phyloP scores from a whole-genome alignment of 2,113 vertebrate species.

The Euleptes europaea region DNA sequence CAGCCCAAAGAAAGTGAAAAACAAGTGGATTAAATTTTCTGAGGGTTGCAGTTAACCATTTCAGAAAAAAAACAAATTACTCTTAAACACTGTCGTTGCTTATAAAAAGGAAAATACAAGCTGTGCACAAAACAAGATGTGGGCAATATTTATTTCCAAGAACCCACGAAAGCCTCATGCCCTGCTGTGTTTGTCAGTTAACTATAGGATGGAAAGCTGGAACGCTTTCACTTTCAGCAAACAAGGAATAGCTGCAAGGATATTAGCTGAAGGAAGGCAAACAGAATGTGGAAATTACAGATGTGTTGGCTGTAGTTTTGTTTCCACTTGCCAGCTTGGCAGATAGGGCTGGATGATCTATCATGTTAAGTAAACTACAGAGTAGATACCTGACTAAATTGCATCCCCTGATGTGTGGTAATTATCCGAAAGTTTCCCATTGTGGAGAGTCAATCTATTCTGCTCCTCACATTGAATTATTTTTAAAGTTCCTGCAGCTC shows the following conservation, averaged over 20 bases:
- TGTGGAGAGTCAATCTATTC: slow-evolving; percentile 7
- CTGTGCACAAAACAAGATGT: slow-evolving; percentile 3
- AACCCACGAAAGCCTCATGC: not conserved
- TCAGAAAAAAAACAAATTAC: slow-evolving; percentile 24
- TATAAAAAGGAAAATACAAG: slow-evolving; percentile 20
- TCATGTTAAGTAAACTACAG: slow-evolving; percentile 8
- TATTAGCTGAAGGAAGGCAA: not conserved
- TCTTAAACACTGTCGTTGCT: not conserved
- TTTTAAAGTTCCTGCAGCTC: not conserved
- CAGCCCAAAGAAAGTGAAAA: slow-evolving; percentile 2
- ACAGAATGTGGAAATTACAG: slow-evolving; percentile 3
- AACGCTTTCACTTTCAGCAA: slow-evolving; percentile 15
- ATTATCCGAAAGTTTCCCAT: not conserved
- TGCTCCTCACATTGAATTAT: not conserved
- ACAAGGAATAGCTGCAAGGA: slow-evolving; percentile 12
- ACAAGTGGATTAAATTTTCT: slow-evolving; percentile 24
- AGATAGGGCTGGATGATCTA: not conserved
- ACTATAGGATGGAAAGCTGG: not conserved
- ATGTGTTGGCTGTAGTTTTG: not conserved
- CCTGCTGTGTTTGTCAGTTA: slow-evolving; percentile 20
- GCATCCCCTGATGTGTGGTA: not conserved
- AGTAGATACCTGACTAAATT: slow-evolving; percentile 9
- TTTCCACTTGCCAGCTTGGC: not conserved
- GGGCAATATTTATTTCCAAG: not conserved
- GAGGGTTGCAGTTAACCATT: slow-evolving; percentile 1